phyloP scores from a whole-genome alignment of 2,888 invertebrate species.

The Drymonia ruficornis region DNA sequence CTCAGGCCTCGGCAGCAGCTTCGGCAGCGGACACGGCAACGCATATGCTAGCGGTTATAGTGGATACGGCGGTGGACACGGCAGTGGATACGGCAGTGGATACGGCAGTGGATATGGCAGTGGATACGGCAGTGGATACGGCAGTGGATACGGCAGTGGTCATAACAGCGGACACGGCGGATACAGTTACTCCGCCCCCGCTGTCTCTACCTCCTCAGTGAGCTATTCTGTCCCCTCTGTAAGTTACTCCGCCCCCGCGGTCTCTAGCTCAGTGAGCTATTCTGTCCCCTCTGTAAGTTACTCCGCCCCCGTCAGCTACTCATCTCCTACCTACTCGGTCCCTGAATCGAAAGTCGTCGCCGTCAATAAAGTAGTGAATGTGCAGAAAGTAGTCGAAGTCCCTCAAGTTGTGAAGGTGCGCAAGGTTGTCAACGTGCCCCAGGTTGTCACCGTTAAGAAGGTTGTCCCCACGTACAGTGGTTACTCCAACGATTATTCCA shows the following conservation, averaged over 20 bases:
- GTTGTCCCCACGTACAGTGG: slow-evolving; percentile 50
- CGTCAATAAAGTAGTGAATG: slow-evolving; percentile 56
- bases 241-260: not conserved
- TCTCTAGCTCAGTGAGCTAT: slow-evolving; percentile 10
- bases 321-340: slow-evolving; percentile 11
- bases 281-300: slow-evolving; percentile 10
- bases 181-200: slow-evolving; percentile 18
- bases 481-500: slow-evolving; percentile 24
- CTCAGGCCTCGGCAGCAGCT: slow-evolving; percentile 10
- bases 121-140: slow-evolving; percentile 18
- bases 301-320: slow-evolving; percentile 10
- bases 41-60: slow-evolving; percentile 13
- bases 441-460: slow-evolving; percentile 62
- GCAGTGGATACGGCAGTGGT: slow-evolving; percentile 17
- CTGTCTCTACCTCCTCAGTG: slow-evolving; percentile 7
- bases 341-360: slow-evolving; percentile 41
- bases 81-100: slow-evolving; percentile 8
- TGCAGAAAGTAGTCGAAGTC: slow-evolving; percentile 49
- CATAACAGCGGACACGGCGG: slow-evolving; percentile 25
- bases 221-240: slow-evolving; percentile 9
- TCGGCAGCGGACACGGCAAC: slow-evolving; percentile 13
- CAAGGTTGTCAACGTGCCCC: slow-evolving; percentile 57
- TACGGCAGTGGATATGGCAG: slow-evolving; percentile 18
- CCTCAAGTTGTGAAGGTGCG: slow-evolving; percentile 48
- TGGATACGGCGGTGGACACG: too few species aligned